Evolutionary conservation across 1,140 invertebrate species (phyloP).

Genomic region (Bradynema listronoti): DNA sequence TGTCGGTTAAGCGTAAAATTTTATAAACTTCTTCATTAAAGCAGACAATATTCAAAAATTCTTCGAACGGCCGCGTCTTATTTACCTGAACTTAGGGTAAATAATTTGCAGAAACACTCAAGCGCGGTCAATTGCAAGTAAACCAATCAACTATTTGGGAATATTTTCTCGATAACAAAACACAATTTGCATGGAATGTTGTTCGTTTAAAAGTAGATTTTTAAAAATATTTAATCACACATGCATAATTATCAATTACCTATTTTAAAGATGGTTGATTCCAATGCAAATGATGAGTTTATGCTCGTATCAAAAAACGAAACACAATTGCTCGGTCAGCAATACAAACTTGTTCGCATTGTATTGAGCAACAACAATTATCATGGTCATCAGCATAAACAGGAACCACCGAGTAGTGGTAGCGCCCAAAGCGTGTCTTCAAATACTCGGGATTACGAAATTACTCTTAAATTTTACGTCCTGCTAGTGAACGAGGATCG

Average conservation of each 20-base stretch:
- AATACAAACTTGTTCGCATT: constrained; percentile 34
- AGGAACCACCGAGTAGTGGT: too few species aligned
- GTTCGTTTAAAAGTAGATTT: constrained; percentile 38
- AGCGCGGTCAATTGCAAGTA: constrained; percentile 34
- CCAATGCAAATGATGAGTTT: constrained; percentile 30
- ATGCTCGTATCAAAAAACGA: constrained; percentile 50
- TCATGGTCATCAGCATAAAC: too few species aligned
- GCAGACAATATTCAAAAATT: too few species aligned
- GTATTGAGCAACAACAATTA: constrained; percentile 32
- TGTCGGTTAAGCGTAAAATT: not conserved
- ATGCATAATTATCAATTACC: not conserved
- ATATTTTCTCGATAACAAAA: constrained; percentile 43
- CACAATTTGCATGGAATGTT: constrained; percentile 46
- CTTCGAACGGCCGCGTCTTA: too few species aligned
- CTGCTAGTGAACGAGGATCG: constrained; percentile 33
- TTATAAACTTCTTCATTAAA: not conserved
- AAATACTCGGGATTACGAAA: constrained; percentile 21
- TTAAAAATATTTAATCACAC: not conserved
- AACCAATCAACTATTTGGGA: constrained; percentile 35
- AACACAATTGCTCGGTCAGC: constrained; percentile 20
- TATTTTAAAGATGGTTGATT: constrained; percentile 16
- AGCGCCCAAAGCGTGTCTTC: too few species aligned
- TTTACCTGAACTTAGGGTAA: too few species aligned
- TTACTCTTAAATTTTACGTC: constrained; percentile 39
- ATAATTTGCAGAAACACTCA: constrained; percentile 33